phyloP scores from a whole-genome alignment of 2,113 vertebrate genomes.

The Dolichotis patagonum region DNA sequence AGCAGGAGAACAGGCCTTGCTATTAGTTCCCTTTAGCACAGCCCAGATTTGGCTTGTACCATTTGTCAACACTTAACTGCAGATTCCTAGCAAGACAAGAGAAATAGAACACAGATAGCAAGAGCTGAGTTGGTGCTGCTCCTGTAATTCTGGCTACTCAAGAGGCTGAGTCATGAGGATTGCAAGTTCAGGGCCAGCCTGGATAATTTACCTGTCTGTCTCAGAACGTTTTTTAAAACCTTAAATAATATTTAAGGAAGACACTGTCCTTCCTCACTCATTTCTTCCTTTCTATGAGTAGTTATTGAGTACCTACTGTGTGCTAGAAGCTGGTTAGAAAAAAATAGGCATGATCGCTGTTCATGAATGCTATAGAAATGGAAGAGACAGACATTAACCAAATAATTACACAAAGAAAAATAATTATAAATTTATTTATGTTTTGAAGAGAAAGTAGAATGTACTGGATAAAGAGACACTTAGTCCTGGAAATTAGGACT shows the following conservation, averaged over 20 bases:
- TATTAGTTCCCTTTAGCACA: not conserved
- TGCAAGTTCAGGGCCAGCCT: not conserved
- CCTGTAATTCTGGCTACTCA: not conserved
- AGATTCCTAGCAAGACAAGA: not conserved
- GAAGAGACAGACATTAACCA: not conserved
- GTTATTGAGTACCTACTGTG: not conserved
- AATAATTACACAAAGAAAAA: constrained; percentile 20
- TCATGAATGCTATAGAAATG: not conserved
- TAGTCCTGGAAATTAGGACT: not conserved
- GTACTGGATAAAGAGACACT: not conserved
- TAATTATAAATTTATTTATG: not conserved
- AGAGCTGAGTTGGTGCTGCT: no score
- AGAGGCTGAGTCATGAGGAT: not conserved
- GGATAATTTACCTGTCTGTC: not conserved
- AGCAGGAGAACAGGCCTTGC: not conserved
- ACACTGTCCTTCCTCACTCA: rapidly evolving
- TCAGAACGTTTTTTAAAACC: not conserved
- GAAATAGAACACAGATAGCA: not conserved
- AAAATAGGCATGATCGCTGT: not conserved
- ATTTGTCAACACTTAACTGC: not conserved
- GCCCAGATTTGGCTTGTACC: not conserved
- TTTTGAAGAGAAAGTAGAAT: constrained; percentile 17
- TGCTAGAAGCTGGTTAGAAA: constrained; percentile 5
- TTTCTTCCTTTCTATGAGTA: not conserved
- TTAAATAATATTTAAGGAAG: not conserved